Percentiles rank a stretch among this genome's conserved stretches.
These are phyloP conservation scores for Drosophila greeni DNA, from an alignment of 2,888 invertebrate species.

Conservation along the genomic window DNA sequence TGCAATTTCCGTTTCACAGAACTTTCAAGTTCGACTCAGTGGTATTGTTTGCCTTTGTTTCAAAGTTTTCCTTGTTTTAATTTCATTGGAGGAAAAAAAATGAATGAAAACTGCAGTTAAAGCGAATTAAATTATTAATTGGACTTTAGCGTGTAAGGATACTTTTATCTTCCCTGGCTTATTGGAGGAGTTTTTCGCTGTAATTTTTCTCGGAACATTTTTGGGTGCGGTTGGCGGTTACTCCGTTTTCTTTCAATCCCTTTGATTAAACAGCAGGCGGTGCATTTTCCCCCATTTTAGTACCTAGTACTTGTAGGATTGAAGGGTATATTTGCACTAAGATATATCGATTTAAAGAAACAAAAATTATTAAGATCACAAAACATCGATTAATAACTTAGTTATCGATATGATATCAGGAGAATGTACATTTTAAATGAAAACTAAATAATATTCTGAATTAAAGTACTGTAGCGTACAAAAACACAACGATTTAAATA, in stretches of 20 bases:
- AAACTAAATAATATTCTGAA: no score
- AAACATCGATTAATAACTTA: no score
- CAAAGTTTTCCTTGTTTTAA: conserved; percentile 33
- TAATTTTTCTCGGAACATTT: conserved; percentile 8
- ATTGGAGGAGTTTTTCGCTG: conserved; percentile 14
- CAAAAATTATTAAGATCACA: no score
- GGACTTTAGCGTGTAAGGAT: conserved; percentile 16
- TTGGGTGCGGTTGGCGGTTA: conserved; percentile 26
- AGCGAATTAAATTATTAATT: conserved; percentile 36
- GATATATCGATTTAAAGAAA: no score
- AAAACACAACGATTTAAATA: no score
- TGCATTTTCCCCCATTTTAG: conserved; percentile 2
- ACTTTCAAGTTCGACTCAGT: conserved; percentile 36
- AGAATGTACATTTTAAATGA: no score
- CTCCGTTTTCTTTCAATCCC: conserved; percentile 9
- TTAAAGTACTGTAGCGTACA: no score
- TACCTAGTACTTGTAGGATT: background rate
- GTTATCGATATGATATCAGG: no score
- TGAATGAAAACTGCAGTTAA: conserved; percentile 24
- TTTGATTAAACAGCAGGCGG: conserved; percentile 27
- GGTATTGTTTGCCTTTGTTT: conserved; percentile 32
- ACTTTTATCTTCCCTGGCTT: conserved; percentile 16
- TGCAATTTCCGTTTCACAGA: conserved; percentile 52
- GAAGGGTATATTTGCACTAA: background rate
- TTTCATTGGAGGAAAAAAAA: conserved; percentile 11